A percentile compares a stretch with the other conserved stretches of the same genome.
Evolutionary conservation across 2,113 vertebrate species (phyloP).

Genomic region (Corapipo altera): DNA sequence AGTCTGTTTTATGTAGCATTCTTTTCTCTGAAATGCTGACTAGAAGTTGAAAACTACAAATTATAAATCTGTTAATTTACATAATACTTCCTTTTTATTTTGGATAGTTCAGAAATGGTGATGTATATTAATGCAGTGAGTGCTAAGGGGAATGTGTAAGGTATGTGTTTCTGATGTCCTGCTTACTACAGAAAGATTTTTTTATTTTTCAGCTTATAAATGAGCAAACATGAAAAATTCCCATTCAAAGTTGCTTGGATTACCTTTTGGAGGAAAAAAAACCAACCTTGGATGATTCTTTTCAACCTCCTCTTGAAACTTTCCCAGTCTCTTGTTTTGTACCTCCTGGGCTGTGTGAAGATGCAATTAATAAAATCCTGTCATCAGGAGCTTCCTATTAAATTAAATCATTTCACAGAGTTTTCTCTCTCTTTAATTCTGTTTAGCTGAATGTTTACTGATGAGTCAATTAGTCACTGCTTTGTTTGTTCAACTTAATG

Average conservation of each 20-base stretch:
- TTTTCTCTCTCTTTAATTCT: conserved; percentile 23
- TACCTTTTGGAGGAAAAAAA: not conserved
- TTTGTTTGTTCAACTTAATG: conserved; percentile 55
- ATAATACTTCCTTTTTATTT: not conserved
- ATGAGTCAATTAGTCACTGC: conserved; percentile 34
- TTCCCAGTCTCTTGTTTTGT: not conserved
- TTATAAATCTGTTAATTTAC: not conserved
- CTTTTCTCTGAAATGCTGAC: not conserved
- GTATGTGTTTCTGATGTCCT: not conserved
- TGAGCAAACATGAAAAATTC: not conserved
- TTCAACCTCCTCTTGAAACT: not conserved
- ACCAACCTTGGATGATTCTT: not conserved
- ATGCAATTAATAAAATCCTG: conserved; percentile 10
- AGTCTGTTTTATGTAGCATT: not conserved
- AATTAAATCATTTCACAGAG: conserved; percentile 1
- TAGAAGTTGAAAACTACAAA: not conserved
- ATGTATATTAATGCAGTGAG: not conserved
- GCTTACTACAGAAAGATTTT: not conserved
- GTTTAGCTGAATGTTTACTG: conserved; percentile 42
- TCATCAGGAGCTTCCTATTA: not conserved
- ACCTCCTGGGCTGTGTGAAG: not conserved
- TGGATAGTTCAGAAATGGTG: not conserved
- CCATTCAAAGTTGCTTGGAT: not conserved
- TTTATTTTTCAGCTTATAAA: not conserved
- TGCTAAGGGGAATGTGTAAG: not conserved